Evolutionary conservation across 2,113 vertebrate species (phyloP).

Genomic region (Ageneiosus marmoratus): DNA sequence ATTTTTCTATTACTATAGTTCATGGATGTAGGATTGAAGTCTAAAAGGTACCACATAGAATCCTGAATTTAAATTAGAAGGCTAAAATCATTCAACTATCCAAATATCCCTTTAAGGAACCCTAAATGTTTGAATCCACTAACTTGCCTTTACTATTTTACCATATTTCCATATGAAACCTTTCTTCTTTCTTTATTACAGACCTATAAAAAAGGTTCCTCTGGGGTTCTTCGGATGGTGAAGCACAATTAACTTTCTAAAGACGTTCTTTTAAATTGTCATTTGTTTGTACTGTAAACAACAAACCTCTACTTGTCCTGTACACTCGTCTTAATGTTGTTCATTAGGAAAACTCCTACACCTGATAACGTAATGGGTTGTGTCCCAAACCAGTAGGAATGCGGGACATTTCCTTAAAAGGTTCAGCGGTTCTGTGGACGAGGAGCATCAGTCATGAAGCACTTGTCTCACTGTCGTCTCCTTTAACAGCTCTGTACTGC

Average conservation of each 20-base stretch:
- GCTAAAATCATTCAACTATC: not conserved
- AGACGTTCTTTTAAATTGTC: not conserved
- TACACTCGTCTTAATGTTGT: not conserved
- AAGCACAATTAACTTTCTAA: not conserved
- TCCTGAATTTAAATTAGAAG: not conserved
- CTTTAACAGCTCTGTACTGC: not conserved
- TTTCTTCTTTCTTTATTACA: not conserved
- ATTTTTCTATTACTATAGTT: not conserved
- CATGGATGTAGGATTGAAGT: not conserved
- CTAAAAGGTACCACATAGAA: not conserved
- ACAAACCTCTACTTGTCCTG: not conserved
- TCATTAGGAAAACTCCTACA: not conserved
- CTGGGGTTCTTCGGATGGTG: not conserved
- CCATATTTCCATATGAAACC: not conserved
- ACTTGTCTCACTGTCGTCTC: not conserved
- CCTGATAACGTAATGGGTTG: not conserved
- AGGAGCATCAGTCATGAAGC: not conserved
- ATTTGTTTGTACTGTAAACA: not conserved
- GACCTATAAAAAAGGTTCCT: not conserved
- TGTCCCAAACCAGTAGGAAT: not conserved
- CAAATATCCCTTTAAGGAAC: not conserved
- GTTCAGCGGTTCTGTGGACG: not conserved
- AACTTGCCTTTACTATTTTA: not conserved
- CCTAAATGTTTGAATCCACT: not conserved
- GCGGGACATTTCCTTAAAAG: not conserved